Percentiles rank a stretch among this genome's conserved stretches.
Evolutionary conservation across 2,888 invertebrate species (phyloP).

Genomic region (Cheilosia variabilis): DNA sequence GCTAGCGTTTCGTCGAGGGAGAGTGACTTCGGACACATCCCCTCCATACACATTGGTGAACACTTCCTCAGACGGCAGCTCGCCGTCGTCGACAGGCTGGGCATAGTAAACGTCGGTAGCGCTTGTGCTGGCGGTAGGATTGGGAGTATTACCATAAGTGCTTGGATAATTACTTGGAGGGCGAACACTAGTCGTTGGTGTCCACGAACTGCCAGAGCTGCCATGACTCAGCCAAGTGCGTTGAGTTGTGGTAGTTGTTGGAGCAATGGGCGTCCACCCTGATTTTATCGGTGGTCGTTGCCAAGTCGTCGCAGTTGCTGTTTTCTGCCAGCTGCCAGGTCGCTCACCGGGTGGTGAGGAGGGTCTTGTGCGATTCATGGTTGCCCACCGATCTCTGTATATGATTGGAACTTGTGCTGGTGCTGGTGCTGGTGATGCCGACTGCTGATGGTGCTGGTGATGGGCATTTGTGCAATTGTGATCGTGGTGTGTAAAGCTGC

Average conservation of each 20-base stretch:
- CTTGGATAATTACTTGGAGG: conserved; percentile 66
- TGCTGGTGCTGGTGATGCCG: conserved; percentile 14
- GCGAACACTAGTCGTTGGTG: conserved; percentile 5
- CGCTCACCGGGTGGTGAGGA: conserved; percentile 58
- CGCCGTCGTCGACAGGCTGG: conserved; percentile 79
- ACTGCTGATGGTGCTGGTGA: conserved; percentile 33
- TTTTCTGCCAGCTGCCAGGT: conserved; percentile 19
- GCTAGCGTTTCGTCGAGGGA: conserved; percentile 77
- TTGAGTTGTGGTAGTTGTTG: conserved; percentile 17
- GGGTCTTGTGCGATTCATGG: conserved; percentile 81
- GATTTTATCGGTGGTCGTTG: conserved; percentile 18
- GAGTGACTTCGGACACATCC: conserved; percentile 54
- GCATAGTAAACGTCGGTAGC: conserved; percentile 79
- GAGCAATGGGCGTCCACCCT: conserved; percentile 25
- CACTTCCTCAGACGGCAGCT: conserved; percentile 77
- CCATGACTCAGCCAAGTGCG: conserved; percentile 29
- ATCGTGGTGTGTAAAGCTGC: conserved; percentile 11
- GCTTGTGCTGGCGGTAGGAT: conserved; percentile 45
- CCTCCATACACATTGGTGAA: conserved; percentile 72
- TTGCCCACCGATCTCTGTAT: conserved; percentile 79
- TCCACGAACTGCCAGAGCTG: conserved; percentile 33
- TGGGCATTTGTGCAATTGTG: conserved; percentile 40
- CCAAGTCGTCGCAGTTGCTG: neutral
- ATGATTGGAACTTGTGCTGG: conserved; percentile 42
- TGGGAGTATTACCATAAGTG: conserved; percentile 33